Evolutionary conservation across 2,797 vertebrate genomes (phyloP).

Genomic region (Artibeus lituratus): DNA sequence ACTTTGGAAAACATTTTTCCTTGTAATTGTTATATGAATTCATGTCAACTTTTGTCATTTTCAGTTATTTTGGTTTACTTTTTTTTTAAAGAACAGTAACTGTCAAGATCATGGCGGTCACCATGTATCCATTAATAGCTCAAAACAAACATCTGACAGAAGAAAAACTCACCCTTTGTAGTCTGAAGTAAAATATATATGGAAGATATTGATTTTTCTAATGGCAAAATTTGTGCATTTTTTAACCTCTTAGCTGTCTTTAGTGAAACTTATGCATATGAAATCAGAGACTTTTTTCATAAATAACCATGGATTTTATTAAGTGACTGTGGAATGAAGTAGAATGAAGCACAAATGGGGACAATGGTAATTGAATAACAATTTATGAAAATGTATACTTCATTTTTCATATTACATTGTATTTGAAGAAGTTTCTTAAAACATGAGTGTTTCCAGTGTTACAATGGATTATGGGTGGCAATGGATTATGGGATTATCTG

Average conservation of each 20-base stretch:
- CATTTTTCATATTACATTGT: neutral
- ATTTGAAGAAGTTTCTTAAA: slow-evolving; percentile 12
- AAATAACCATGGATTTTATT: neutral
- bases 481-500: too few species aligned
- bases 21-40: neutral
- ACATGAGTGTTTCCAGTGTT: neutral
- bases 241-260: neutral
- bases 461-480: neutral
- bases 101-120: neutral
- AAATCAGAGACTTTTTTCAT: neutral
- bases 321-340: neutral
- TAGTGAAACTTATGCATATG: neutral
- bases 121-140: neutral
- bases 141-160: neutral
- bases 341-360: neutral
- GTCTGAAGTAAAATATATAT: neutral
- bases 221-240: neutral
- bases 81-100: neutral
- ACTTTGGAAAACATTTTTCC: neutral
- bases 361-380: too few species aligned
- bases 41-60: neutral
- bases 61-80: neutral
- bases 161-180: neutral
- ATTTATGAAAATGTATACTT: neutral
- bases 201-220: slow-evolving; percentile 4